These are phyloP conservation scores for Corythaeola cristata DNA, from an alignment of 2,113 vertebrate species.

Conservation along the genomic window DNA sequence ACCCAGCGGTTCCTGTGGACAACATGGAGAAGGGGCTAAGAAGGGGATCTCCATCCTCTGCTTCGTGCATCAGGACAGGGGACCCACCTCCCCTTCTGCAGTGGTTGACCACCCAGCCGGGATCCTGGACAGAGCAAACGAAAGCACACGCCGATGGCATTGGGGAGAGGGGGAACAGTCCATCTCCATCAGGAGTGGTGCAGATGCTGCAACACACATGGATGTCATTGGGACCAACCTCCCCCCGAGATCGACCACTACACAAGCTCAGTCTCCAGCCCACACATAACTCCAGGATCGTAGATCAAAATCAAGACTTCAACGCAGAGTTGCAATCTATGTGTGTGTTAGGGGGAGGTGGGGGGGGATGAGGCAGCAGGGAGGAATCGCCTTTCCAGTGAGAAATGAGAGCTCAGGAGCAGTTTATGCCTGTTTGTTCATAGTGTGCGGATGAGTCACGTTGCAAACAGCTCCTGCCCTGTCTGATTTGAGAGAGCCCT, in stretches of 20 bases:
- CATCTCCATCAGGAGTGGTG: neutral
- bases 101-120: rapidly evolving
- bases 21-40: neutral
- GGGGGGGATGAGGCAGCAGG: neutral
- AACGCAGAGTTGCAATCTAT: neutral
- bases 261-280: neutral
- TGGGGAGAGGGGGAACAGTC: neutral
- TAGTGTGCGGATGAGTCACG: neutral
- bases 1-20: slow-evolving; percentile 23
- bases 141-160: rapidly evolving
- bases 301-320: neutral
- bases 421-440: slow-evolving; percentile 52
- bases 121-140: rapidly evolving
- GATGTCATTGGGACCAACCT: neutral
- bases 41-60: neutral
- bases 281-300: neutral
- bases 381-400: neutral
- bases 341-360: neutral
- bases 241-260: neutral
- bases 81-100: neutral
- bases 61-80: neutral
- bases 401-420: slow-evolving; percentile 3
- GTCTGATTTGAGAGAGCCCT: neutral
- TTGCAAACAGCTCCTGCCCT: slow-evolving; percentile 17
- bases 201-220: neutral